Evolutionary conservation across 1,140 invertebrate genomes (phyloP), one percentile per base, ranked within the genome.

Genomic region (Drosophila busckii): DNA sequence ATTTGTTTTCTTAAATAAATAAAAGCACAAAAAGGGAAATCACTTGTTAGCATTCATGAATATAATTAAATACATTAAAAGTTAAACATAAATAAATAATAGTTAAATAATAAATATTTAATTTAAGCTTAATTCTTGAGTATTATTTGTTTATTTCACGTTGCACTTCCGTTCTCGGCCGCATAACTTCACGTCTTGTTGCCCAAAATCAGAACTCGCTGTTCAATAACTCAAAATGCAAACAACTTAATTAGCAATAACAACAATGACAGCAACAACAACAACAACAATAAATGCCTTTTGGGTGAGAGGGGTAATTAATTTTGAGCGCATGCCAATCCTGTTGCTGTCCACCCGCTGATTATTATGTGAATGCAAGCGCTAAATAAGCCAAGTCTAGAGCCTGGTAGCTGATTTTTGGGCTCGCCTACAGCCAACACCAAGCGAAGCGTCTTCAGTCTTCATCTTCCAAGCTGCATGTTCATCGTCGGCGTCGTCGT

Each of bases 281-380:
- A 35, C 40, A 55, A 15, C 54, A 61, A 26, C 63, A 45, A 42
- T 26, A 55, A 31, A 8, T 44, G 35, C 20, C 61, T 34, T n/a
- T 23, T 29, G 44, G 38, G 49, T 34, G 31, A 26, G 60, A 42
- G 45, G 25, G 59, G 75, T 80, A 80, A 80, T 80, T 80, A 80
- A 80, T 80, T 69, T 80, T 31, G 71, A 75, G 67, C 69, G 75
- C 75, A 80, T 82, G 75, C 48, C 75, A 80, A 80, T 82, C 75
- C 75, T 80, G 75, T 65, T 61, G 69, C 75, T 80, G 75, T 80
- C 75, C 75, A 80, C 75, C 75, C 75, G 75, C 75, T 82, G 75
- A 80, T 80, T 80, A 82, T 82, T 80, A 80, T 80, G 75, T 82
- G 75, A 26, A 41, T 25, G 41, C 35, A 34, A 54, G 20, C 46